phyloP scores from a whole-genome alignment of 2,113 vertebrate genomes.

The Tragelaphus strepsiceros region DNA sequence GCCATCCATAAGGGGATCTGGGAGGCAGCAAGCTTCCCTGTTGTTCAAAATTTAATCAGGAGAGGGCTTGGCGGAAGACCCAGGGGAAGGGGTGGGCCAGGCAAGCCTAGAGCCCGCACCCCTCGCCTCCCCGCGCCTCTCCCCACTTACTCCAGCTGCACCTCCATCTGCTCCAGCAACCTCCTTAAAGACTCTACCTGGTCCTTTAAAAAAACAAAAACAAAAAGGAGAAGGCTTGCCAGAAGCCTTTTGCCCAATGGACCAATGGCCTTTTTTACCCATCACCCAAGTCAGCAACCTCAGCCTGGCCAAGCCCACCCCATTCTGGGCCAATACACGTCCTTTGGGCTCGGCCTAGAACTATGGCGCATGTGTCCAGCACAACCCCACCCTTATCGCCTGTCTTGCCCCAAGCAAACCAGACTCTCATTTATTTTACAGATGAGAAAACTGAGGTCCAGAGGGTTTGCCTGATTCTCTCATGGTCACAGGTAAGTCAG shows the following conservation, averaged over 20 bases:
- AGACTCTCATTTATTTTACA: not conserved
- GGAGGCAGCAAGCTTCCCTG: not conserved
- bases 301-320: not conserved
- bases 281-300: not conserved
- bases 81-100: not conserved
- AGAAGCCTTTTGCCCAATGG: not conserved
- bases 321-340: fast-evolving
- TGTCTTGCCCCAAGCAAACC: not conserved
- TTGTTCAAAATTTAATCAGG: not conserved
- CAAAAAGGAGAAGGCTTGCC: not conserved
- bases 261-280: not conserved
- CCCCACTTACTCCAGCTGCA: slow-evolving; percentile 60
- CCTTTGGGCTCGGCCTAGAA: not conserved
- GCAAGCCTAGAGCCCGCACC: not conserved
- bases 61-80: not conserved
- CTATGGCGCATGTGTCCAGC: not conserved
- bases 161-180: slow-evolving; percentile 9
- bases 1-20: not conserved
- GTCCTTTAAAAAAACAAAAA: not conserved
- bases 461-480: not conserved
- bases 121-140: fast-evolving
- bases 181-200: slow-evolving; percentile 43
- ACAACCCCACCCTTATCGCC: not conserved
- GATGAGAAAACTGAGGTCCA: not conserved
- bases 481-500: not conserved